phyloP scores from a whole-genome alignment of 2,888 invertebrate genomes.

The Sinohyriopsis cumingii region DNA sequence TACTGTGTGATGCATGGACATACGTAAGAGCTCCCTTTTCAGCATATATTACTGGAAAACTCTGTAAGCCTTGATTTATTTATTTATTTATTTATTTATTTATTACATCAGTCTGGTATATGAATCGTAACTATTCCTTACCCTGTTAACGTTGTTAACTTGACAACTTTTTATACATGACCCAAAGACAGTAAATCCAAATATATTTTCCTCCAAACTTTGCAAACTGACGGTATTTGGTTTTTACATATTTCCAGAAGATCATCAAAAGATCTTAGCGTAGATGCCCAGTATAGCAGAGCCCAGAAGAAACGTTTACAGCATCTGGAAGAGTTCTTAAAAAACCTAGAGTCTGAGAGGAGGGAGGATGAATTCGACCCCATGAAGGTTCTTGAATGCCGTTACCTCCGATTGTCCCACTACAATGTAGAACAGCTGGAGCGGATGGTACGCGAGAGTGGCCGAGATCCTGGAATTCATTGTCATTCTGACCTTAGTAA shows the following conservation, averaged over 20 bases:
- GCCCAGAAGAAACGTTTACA: slow-evolving; percentile 42
- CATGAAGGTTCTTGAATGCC: slow-evolving; percentile 40
- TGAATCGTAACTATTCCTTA: too few relatives aligned
- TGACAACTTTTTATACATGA: too few relatives aligned
- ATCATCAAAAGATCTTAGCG: slow-evolving; percentile 21
- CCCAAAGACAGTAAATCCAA: too few relatives aligned
- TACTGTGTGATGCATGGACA: too few relatives aligned
- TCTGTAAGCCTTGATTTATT: too few relatives aligned
- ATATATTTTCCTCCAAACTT: too few relatives aligned
- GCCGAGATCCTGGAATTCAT: slow-evolving; percentile 54
- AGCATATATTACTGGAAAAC: too few relatives aligned
- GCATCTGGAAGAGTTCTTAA: slow-evolving; percentile 39
- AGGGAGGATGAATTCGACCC: slow-evolving; percentile 32
- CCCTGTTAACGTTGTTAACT: too few relatives aligned
- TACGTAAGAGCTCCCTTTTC: too few relatives aligned
- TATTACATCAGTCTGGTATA: too few relatives aligned
- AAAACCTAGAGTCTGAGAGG: slow-evolving; percentile 24
- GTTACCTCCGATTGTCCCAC: slow-evolving; percentile 54
- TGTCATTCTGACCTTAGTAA: slow-evolving; percentile 48
- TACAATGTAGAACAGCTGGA: slow-evolving; percentile 49
- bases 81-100: too few relatives aligned
- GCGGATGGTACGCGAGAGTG: slow-evolving; percentile 38
- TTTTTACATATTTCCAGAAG: slow-evolving; percentile 15
- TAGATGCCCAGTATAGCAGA: slow-evolving; percentile 26
- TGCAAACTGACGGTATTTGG: neutral